phyloP scores from a whole-genome alignment of 2,113 vertebrate genomes.

The Zosterops hypoxanthus region DNA sequence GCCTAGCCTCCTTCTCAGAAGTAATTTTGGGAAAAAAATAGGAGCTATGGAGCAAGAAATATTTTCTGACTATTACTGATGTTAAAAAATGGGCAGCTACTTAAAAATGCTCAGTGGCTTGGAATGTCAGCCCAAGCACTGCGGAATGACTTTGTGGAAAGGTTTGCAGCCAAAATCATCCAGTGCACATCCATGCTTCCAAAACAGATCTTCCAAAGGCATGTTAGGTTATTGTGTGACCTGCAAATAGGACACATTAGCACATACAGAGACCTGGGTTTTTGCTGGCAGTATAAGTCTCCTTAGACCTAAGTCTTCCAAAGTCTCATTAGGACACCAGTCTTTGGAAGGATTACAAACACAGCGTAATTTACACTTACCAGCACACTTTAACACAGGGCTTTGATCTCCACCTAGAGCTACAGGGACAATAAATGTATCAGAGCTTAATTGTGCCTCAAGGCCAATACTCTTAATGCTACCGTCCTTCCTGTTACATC shows the following conservation, averaged over 20 bases:
- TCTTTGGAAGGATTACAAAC: not conserved
- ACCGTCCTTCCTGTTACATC: not conserved
- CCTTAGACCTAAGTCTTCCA: not conserved
- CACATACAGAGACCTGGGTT: not conserved
- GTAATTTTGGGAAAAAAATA: not conserved
- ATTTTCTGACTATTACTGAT: not conserved
- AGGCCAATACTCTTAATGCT: not conserved
- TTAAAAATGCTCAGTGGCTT: not conserved
- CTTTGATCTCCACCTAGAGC: not conserved
- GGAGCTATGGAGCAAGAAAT: not conserved
- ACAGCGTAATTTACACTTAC: not conserved
- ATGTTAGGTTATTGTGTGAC: fast-evolving
- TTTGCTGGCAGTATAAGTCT: not conserved
- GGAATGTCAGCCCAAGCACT: not conserved
- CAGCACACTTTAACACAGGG: not conserved
- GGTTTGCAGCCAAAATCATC: not conserved
- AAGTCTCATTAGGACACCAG: not conserved
- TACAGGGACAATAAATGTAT: not conserved
- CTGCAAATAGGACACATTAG: not conserved
- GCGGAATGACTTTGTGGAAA: not conserved
- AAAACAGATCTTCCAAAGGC: not conserved
- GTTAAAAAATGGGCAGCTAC: not conserved
- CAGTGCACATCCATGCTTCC: not conserved
- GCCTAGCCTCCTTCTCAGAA: not conserved
- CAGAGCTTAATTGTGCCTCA: not conserved